Evolutionary conservation across 2,888 invertebrate species (phyloP), one percentile per base, ranked within the genome.

Genomic region (Gymnoscelis rufifasciata): DNA sequence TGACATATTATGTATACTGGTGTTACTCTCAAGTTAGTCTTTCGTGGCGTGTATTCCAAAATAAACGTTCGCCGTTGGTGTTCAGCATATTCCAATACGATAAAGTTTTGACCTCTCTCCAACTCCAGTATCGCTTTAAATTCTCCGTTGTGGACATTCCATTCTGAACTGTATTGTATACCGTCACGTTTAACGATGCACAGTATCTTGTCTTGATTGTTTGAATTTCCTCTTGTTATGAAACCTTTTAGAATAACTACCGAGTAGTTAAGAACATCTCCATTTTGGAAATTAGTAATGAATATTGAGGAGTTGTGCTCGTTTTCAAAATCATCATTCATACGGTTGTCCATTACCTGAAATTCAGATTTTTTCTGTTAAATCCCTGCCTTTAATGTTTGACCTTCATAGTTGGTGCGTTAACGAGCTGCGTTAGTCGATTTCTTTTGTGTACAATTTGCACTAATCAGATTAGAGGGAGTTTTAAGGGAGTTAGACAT

Each of bases 1-100:
- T 91, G 89, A 72, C 95, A 95, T 62, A 95, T 91, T 41, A 97
- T 92, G 70, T 96, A 96, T 11, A 97, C 89, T 11, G 97, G 95
- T 27, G 94, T 91, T 47, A 94, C 93, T 61, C 90, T 83, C 39
- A 91, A 80, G 64, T 90, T 87, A 3, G 91, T 91, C 52, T 84
- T 83, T 47, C 90, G 77, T 8, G 91, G 91, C 54, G 83, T 79
- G 67, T 92, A 92, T 14, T 89, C 80, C 38, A 94, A 63, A 42
- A 79, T 62, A 19, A 93, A 60, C 37, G 78, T 78, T 56, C 83
- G 78, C 36, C 64, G 63, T 59, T 82, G 75, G 50, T 84, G 80
- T 31, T 83, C 77, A 36, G 89, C 81, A 54, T 90, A 92, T 57
- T 90, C 87, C 28, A 95, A 74, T 52, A 84, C 83, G 48, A 94